Evolutionary conservation across 2,888 invertebrate genomes (phyloP).

Genomic region (Gari tellinella): DNA sequence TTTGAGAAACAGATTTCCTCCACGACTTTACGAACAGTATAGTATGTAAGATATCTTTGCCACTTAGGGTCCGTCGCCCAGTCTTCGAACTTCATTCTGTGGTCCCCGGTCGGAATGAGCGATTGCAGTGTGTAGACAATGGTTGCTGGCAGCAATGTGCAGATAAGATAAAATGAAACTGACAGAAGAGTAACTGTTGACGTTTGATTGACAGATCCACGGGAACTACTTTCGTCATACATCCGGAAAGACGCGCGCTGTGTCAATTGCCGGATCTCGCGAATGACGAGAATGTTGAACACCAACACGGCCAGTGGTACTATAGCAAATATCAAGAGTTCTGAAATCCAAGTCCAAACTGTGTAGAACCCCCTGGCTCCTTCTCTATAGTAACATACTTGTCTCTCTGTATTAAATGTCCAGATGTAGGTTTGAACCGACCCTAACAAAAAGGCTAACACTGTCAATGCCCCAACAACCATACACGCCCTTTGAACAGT

Average conservation of each 20-base stretch:
- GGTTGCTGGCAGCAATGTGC: constrained; percentile 83
- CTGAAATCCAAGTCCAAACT: constrained; percentile 81
- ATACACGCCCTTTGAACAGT: constrained; percentile 78
- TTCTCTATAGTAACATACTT: constrained; percentile 70
- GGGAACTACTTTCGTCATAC: constrained; percentile 40
- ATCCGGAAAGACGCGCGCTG: constrained; percentile 68
- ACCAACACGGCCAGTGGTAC: constrained; percentile 80
- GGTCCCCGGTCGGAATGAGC: constrained; percentile 71
- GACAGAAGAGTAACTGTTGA: constrained; percentile 82
- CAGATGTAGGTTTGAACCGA: constrained; percentile 81
- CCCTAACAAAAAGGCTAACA: constrained; percentile 70
- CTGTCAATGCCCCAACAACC: constrained; percentile 69
- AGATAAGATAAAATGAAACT: constrained; percentile 84
- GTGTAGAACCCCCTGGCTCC: constrained; percentile 67
- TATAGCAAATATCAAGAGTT: constrained; percentile 78
- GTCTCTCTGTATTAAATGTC: constrained; percentile 70
- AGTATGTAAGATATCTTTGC: constrained; percentile 79
- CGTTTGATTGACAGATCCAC: constrained; percentile 68
- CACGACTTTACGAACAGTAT: constrained; percentile 74
- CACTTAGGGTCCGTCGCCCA: constrained; percentile 74
- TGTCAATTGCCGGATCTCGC: constrained; percentile 79
- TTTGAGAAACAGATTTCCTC: constrained; percentile 82
- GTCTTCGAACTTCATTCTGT: constrained; percentile 60
- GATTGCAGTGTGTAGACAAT: constrained; percentile 79
- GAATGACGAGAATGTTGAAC: constrained; percentile 82